Evolutionary conservation across 2,888 invertebrate species (phyloP).

Genomic region (Diarsia mendica): DNA sequence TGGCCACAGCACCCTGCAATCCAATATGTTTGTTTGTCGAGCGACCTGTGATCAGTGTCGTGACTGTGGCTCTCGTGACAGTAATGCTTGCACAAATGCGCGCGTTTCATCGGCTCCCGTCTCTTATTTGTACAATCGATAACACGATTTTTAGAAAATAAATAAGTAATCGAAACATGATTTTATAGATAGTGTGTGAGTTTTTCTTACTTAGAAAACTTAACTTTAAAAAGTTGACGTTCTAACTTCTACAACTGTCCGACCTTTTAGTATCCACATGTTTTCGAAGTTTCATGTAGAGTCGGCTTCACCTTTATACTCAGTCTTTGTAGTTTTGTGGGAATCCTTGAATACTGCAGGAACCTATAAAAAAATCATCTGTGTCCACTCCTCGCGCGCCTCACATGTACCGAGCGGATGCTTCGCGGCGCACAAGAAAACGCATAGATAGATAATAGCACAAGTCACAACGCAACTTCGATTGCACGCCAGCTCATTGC

Average conservation of each 20-base stretch:
- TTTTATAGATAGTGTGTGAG: neutral
- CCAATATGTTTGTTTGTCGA: conserved; percentile 14
- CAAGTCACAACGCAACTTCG: conserved; percentile 42
- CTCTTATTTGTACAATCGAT: conserved; percentile 32
- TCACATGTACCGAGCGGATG: conserved; percentile 41
- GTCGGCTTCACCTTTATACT: too few species aligned
- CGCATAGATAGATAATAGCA: conserved; percentile 37
- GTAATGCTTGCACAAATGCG: conserved; percentile 34
- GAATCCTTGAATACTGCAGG: neutral
- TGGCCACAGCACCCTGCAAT: conserved; percentile 4
- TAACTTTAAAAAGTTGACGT: neutral
- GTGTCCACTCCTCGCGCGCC: conserved; percentile 15
- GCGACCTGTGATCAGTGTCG: conserved; percentile 22
- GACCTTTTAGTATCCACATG: neutral
- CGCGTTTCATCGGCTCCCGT: conserved; percentile 23
- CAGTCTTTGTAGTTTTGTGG: too few species aligned
- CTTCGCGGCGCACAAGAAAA: conserved; percentile 50
- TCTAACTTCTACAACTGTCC: neutral
- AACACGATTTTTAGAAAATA: conserved; percentile 5
- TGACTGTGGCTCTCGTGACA: conserved; percentile 48
- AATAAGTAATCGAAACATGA: neutral
- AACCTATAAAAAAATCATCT: neutral
- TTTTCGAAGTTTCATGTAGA: too few species aligned
- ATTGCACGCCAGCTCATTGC: conserved; percentile 40
- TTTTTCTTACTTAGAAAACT: neutral